Conservation (phyloP, 2,797 vertebrate genomes). For the Manis crassicaudata region DNA sequence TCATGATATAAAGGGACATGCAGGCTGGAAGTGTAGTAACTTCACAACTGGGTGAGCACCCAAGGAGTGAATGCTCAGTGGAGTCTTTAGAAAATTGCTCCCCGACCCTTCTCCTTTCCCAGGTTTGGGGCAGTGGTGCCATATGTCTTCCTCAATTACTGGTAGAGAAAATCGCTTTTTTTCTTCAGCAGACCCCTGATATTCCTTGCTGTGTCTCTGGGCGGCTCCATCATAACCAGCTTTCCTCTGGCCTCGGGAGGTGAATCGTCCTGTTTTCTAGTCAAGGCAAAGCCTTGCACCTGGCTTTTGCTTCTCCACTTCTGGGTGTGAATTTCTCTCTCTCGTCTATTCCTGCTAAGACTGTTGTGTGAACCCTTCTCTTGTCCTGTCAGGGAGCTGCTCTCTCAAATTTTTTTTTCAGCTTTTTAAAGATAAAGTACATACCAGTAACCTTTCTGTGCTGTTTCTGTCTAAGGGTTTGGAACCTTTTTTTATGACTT, state of each 20-base stretch:
- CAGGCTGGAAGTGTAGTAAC: not conserved
- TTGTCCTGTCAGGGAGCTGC: not conserved
- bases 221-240: not conserved
- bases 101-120: not conserved
- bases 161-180: not conserved
- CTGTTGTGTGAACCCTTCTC: not conserved
- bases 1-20: not conserved
- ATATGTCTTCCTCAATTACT: not conserved
- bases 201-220: not conserved
- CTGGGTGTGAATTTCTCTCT: not conserved
- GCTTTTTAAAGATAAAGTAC: not conserved
- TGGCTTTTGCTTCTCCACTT: not conserved
- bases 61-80: no score
- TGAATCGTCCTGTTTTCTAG: fast-evolving
- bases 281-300: not conserved
- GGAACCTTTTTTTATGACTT: not conserved
- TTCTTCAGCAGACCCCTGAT: no score
- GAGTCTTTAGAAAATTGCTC: not conserved
- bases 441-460: not conserved
- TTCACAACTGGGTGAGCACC: not conserved
- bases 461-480: not conserved
- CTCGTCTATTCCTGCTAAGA: not conserved
- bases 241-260: not conserved
- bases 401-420: not conserved
- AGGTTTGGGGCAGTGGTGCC: not conserved